Base-by-base conservation (phyloP, 92 coral and sea anemone species). In the Phenganax subtilis region DNA sequence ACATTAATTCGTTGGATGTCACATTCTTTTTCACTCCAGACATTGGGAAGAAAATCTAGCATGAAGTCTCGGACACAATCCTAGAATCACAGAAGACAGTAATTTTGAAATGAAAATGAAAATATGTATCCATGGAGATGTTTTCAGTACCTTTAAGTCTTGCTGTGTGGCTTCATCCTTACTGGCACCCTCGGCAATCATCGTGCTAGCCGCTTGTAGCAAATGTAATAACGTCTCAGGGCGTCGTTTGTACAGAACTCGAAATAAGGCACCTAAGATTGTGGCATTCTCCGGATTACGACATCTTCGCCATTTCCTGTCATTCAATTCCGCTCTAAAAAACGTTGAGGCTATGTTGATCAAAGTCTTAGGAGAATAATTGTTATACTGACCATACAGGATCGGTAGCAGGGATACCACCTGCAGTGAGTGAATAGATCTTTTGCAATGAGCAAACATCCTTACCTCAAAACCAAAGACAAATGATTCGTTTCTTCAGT, bases 11-110 rank as follows among this genome's bases (percentile, higher is more conserved):
- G 89, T 52, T 87, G 72, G 31, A 83, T 58, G 84, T 85, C 88
- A 4, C 89, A 76, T 29, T 82, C 63, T 51, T 86, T 87, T 9
- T 87, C 86, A 20, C 84, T 86, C 75, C 92, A 86, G 9, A 86
- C 82, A 53, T 67, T 78, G 4, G 98, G 97, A 8, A 94, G 92
- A 16, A 96, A 90, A 8, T 94, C 98, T 63, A 90, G 58, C 37
- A 90, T 84, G 11, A 93, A 92, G 73, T 94, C 93, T 14, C 84
- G 87, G 37, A 94, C 57, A 75, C 84, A 87, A 10, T 91, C 94
- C 98, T 94, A 54, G 4, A 66, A 30, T 20, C 1, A 54, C 44
- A 20, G 58, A 57, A 70, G 25, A 17, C 10, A 28, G 12, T 20
- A 16, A 12, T 16, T 27, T 1, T 55, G 51, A 74, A 52, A 25